Conservation (phyloP, 2,888 invertebrate genomes). For the Dusona sp. region DNA sequence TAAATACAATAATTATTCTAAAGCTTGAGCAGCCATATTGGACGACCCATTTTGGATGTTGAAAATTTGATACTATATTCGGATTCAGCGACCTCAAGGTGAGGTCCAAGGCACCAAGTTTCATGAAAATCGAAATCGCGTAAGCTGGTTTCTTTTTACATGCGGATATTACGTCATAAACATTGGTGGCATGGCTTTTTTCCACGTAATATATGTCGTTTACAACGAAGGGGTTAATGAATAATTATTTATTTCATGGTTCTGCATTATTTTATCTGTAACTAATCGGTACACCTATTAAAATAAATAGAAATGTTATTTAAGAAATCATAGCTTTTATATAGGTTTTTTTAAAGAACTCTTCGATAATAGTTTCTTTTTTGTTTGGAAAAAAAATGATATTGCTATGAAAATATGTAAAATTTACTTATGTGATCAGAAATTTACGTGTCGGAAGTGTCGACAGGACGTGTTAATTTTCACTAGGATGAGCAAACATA, state of each 20-base stretch:
- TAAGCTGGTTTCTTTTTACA: too few relatives aligned
- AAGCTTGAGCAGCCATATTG: too few relatives aligned
- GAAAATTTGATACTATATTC: too few relatives aligned
- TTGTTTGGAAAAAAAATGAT: neutral
- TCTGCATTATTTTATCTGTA: neutral
- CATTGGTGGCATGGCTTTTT: too few relatives aligned
- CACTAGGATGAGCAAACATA: slow-evolving; percentile 12
- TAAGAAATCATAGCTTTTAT: neutral
- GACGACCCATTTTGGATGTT: too few relatives aligned
- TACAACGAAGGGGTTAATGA: too few relatives aligned
- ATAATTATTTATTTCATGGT: neutral
- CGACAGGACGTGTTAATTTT: slow-evolving; percentile 11
- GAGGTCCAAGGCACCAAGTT: too few relatives aligned
- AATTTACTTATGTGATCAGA: neutral
- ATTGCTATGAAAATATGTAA: neutral
- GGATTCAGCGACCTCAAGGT: too few relatives aligned
- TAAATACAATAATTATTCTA: too few relatives aligned
- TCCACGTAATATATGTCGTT: too few relatives aligned
- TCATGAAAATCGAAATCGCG: too few relatives aligned
- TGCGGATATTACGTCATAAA: too few relatives aligned
- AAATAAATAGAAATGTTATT: neutral
- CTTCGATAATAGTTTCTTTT: neutral
- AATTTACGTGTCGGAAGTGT: neutral
- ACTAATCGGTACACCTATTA: neutral
- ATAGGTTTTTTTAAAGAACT: neutral